A percentile compares a stretch with the other conserved stretches of the same genome.
phyloP scores from a whole-genome alignment of 2,113 vertebrate species.

The Colius striatus region DNA sequence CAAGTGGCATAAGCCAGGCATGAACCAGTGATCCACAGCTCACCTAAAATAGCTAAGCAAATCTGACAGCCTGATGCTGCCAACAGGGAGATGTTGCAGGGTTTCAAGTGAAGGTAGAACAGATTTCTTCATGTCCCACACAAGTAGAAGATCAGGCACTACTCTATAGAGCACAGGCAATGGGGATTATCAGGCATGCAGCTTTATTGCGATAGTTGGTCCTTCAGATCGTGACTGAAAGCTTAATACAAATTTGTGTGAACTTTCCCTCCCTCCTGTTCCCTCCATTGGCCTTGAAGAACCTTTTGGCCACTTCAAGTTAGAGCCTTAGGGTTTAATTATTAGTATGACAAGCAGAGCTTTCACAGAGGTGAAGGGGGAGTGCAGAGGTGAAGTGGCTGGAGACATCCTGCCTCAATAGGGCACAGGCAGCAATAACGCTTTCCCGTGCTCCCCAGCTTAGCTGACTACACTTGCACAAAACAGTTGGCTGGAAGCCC shows the following conservation, averaged over 20 bases:
- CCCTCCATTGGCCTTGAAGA: neutral
- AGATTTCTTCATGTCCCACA: neutral
- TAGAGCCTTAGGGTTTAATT: slow-evolving; percentile 50
- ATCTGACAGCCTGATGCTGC: neutral
- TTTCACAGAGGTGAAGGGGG: slow-evolving; percentile 37
- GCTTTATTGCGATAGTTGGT: neutral
- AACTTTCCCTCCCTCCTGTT: slow-evolving; percentile 40
- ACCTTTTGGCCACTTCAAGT: slow-evolving; percentile 34
- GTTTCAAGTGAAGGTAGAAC: neutral
- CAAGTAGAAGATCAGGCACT: neutral
- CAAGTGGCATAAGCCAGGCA: neutral
- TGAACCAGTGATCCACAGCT: neutral
- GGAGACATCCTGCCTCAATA: slow-evolving; percentile 10
- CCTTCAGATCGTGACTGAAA: neutral
- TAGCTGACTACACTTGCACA: neutral
- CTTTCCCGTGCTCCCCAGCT: neutral
- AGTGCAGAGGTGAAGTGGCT: slow-evolving; percentile 57
- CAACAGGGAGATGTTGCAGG: neutral
- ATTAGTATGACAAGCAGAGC: slow-evolving; percentile 29
- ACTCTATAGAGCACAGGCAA: neutral
- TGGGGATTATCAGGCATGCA: neutral
- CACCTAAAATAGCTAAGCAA: neutral
- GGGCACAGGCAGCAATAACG: neutral
- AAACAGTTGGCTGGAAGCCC: neutral
- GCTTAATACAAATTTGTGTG: neutral